Conservation (phyloP, 2,888 invertebrate genomes). For the Pegoplata infirma region DNA sequence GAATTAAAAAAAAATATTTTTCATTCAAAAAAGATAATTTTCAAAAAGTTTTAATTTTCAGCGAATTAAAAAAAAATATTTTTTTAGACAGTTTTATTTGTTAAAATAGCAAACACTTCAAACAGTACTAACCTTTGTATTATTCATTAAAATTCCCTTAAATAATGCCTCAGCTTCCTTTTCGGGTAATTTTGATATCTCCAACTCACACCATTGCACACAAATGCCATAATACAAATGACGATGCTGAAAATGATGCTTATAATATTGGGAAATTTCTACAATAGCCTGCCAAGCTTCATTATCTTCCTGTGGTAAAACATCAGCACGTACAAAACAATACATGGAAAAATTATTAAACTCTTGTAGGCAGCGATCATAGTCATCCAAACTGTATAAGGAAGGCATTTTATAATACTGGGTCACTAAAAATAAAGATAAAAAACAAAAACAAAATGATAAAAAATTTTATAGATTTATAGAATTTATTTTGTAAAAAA, state of each 20-base stretch:
- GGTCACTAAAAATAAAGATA: constrained; percentile 69
- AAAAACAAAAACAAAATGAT: constrained; percentile 43
- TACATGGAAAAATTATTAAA: constrained; percentile 67
- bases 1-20: no score
- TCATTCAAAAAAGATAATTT: no score
- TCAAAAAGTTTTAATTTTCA: no score
- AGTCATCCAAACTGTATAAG: constrained; percentile 75
- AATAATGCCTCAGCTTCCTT: constrained; percentile 62
- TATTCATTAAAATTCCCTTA: constrained; percentile 69
- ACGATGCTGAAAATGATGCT: constrained; percentile 74
- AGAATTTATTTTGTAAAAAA: neutral
- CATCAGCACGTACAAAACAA: constrained; percentile 73
- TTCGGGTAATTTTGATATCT: constrained; percentile 57
- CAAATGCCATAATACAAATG: constrained; percentile 73
- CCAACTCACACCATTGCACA: constrained; percentile 68
- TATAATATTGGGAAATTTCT: constrained; percentile 70
- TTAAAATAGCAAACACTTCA: neutral
- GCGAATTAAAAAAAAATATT: no score
- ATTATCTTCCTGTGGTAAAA: constrained; percentile 67
- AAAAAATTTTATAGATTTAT: constrained; percentile 31
- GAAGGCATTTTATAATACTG: constrained; percentile 76
- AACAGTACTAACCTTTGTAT: constrained; percentile 69
- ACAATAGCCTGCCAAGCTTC: constrained; percentile 70
- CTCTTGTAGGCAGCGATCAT: constrained; percentile 75
- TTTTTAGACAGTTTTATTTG: neutral